phyloP scores from a whole-genome alignment of 2,888 invertebrate genomes.

The Hoplodrina ambigua region DNA sequence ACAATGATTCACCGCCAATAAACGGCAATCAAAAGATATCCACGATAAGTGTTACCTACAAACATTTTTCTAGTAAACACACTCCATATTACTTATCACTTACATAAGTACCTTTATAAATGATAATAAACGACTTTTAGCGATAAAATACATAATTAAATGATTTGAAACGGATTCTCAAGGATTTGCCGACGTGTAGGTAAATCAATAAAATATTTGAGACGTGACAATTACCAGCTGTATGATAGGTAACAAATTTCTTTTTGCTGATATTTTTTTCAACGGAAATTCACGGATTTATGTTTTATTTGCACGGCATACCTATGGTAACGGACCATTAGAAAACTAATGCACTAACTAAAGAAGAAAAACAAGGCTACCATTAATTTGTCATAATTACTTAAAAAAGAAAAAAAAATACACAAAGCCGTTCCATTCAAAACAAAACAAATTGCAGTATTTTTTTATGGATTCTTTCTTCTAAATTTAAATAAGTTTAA shows the following conservation, averaged over 20 bases:
- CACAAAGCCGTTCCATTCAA: background rate
- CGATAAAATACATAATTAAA: slow-evolving; percentile 63
- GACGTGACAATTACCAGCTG: slow-evolving; percentile 4
- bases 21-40: slow-evolving; percentile 38
- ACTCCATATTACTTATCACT: slow-evolving; percentile 52
- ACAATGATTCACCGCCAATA: slow-evolving; percentile 43
- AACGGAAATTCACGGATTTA: no score
- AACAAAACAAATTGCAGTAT: no score
- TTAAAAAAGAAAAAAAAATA: background rate
- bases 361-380: no score
- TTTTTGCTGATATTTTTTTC: background rate
- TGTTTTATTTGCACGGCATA: no score
- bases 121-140: slow-evolving; percentile 57
- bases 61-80: slow-evolving; percentile 50
- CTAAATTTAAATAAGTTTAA: background rate
- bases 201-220: slow-evolving; percentile 19
- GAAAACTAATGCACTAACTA: no score
- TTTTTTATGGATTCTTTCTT: background rate
- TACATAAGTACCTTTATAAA: slow-evolving; percentile 47
- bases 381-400: no score
- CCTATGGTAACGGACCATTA: no score
- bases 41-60: slow-evolving; percentile 46
- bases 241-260: background rate
- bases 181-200: slow-evolving; percentile 58
- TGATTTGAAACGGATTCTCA: slow-evolving; percentile 60